Base-by-base conservation (phyloP, 2,113 vertebrate genomes). In the Odontesthes bonariensis region DNA sequence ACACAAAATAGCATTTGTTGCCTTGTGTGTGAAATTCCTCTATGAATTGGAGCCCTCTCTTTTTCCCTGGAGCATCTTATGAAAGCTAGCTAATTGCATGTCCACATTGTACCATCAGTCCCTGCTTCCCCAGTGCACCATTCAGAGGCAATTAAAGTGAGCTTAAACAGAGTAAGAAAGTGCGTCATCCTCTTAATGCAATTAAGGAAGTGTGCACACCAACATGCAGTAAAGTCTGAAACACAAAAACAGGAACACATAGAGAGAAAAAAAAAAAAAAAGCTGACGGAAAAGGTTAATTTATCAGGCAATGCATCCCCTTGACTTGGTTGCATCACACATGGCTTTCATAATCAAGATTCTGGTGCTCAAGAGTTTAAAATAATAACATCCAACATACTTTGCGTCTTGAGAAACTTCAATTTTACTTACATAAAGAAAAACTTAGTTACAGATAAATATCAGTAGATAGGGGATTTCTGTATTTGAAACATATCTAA, bases 71-170 rank as follows among this genome's bases (percentile, higher is more conserved):
- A 75, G 86, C 77, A 71, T 78, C 89, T 90, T 88, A 91, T 90
- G 90, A 94, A 92, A 88, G 88, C 90, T 89, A 87, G 89, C 86
- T 92, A 91, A 93, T 89, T 93, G 91, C 88, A 91, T 89, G 92
- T 91, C 90, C 86, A 74, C 88, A 79, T 88, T 91, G 92, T 88
- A 86, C 87, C 75, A 23, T 84, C 82, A 85, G 84, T 79, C 82
- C 80, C 82, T 81, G 79, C 79, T 85, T 85, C 88, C 85, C 89
- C 66, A 77, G 93, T 72, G 85, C 91, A 87, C 90, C 88, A 89
- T 93, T 95, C 94, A 94, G 84, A 92, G 90, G 89, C 93, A 94
- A 95, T 94, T 95, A 95, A 92, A 92, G 91, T 94, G 93, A 94
- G 90, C 89, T 94, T 94, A 91, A 93, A 92, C 93, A 93, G 94